Evolutionary conservation across 2,888 invertebrate genomes (phyloP), one percentile per base, ranked within the genome.

Genomic region (Dicyrtomina minuta): DNA sequence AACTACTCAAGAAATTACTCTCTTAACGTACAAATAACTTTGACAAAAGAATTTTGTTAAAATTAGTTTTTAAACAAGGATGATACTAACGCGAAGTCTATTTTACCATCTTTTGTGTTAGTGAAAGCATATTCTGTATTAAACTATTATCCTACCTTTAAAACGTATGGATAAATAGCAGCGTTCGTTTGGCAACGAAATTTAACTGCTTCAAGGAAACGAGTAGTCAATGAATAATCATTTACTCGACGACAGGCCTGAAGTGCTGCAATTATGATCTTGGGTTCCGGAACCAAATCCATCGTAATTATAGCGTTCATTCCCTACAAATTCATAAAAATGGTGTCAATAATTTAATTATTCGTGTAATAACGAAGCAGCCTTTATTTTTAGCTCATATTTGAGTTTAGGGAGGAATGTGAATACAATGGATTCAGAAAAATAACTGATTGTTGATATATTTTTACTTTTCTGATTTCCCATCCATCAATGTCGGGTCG

Each of bases 281-380:
- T 88, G 73, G 97, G 96, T 81, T 96, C 96, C 0, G 97, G 96
- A 10, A 98, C 88, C 80, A 92, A 84, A 85, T 98, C 97, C 88
- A 92, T 90, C 77, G 91, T 93, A 88, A 87, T 82, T 75, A 95
- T 83, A 81, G 93, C 93, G 80, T 91, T 93, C 89, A 95, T 91
- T 4, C 89, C 94, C 80, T 84, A 81, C 15, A 71, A 67, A 71
- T 3, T 33, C 33, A 33, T 33, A 33, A 5, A 33, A 3, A 33
- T 3, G 33, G 33, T 33, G 15, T 20, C 64, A 33, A 8, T n/a
- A n/a, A n/a, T n/a, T n/a, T n/a, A n/a, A n/a, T n/a, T n/a, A n/a
- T n/a, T n/a, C n/a, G n/a, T n/a, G n/a, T n/a, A n/a, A n/a, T n/a
- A n/a, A n/a, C n/a, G n/a, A n/a, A n/a, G n/a, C n/a, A n/a, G n/a